Percentiles rank a stretch among this genome's conserved stretches.
These are phyloP conservation scores for Percina caprodes DNA, from an alignment of 2,113 vertebrate genomes.

Conservation along the genomic window DNA sequence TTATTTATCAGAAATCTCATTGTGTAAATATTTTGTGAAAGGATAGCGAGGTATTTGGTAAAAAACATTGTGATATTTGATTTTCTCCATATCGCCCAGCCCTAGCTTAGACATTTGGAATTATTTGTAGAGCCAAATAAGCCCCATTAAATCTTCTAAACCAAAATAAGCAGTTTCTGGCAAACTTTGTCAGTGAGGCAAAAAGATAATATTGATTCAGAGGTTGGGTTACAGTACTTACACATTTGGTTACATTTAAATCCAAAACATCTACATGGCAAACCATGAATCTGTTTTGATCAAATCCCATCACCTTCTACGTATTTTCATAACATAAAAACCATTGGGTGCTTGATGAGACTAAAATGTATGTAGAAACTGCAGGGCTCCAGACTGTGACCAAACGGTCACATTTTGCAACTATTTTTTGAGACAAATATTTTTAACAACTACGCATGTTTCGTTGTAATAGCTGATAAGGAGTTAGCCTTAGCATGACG, in stretches of 20 bases:
- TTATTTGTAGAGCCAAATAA: neutral
- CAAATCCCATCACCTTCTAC: neutral
- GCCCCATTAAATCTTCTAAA: neutral
- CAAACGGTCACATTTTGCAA: too few relatives aligned
- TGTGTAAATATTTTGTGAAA: too few relatives aligned
- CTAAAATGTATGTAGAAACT: neutral
- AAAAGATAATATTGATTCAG: neutral
- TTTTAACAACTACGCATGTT: too few relatives aligned
- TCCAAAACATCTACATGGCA: neutral
- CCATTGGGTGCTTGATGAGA: neutral
- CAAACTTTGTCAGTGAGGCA: neutral
- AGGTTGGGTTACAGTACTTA: slow-evolving; percentile 3
- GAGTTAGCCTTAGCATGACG: too few relatives aligned
- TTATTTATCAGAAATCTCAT: too few relatives aligned
- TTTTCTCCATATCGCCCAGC: too few relatives aligned
- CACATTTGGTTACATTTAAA: slow-evolving; percentile 5
- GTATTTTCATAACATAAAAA: neutral
- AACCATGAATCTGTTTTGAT: neutral
- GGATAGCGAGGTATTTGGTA: too few relatives aligned
- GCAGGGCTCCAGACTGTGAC: too few relatives aligned
- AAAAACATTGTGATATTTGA: too few relatives aligned
- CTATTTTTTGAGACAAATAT: too few relatives aligned
- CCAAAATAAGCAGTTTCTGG: neutral
- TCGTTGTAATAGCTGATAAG: too few relatives aligned
- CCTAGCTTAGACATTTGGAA: neutral